phyloP scores from a whole-genome alignment of 2,888 invertebrate genomes.

The Rambutsinella grinnellia region DNA sequence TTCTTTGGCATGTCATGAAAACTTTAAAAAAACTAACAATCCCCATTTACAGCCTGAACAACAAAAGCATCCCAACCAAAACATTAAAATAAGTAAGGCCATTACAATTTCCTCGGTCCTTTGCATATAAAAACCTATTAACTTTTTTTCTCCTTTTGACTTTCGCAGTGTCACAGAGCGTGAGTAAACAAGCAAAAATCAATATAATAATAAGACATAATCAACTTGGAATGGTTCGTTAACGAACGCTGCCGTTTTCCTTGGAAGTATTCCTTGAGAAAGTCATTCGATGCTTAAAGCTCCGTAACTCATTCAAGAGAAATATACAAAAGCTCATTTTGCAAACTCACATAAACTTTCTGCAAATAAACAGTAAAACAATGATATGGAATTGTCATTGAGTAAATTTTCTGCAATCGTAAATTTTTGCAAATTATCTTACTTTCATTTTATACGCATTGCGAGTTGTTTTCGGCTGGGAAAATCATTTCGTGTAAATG shows the following conservation, averaged over 20 bases:
- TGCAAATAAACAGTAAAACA: neutral
- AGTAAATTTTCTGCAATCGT: neutral
- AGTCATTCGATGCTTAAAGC: constrained; percentile 17
- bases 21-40: constrained; percentile 23
- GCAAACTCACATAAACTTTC: constrained; percentile 3
- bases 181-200: neutral
- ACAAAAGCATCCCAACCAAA: constrained; percentile 3
- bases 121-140: constrained; percentile 34
- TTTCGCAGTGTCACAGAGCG: neutral
- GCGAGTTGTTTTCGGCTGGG: neutral
- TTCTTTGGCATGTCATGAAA: constrained; percentile 26
- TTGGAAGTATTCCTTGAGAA: constrained; percentile 20
- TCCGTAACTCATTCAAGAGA: neutral
- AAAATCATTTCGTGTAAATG: no score
- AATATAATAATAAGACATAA: neutral
- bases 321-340: neutral
- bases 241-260: neutral
- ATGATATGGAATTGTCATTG: neutral
- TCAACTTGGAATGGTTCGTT: neutral
- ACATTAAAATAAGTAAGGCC: neutral
- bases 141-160: constrained; percentile 16
- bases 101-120: constrained; percentile 35
- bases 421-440: no score
- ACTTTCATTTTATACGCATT: neutral
- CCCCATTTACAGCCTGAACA: neutral